Conservation (phyloP, 1,140 invertebrate genomes). For the Tetragnatha versicolor region DNA sequence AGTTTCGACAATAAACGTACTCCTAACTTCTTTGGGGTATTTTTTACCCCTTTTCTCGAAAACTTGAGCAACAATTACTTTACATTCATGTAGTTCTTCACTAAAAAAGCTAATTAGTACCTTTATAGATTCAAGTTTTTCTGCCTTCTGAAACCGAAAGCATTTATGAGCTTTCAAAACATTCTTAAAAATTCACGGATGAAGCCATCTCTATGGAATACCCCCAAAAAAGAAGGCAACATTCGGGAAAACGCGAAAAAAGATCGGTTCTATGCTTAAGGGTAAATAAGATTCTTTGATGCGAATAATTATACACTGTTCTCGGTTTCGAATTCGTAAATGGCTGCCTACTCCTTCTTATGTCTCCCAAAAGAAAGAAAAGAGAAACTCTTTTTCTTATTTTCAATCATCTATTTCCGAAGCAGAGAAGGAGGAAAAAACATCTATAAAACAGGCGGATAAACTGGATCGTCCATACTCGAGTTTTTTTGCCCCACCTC, state of each 20-base stretch:
- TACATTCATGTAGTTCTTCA: no score
- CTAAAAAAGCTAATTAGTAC: not conserved
- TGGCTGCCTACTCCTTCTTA: not conserved
- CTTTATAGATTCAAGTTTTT: not conserved
- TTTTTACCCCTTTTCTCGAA: no score
- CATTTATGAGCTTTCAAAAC: not conserved
- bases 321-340: not conserved
- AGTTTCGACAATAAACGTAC: no score
- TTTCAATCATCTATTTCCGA: no score
- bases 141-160: not conserved
- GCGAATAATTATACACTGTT: slow-evolving; percentile 12
- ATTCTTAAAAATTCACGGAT: not conserved
- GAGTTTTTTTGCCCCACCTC: no score
- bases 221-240: not conserved
- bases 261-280: not conserved
- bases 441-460: not conserved
- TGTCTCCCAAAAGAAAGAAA: no score
- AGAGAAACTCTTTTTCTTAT: no score
- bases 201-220: not conserved
- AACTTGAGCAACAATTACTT: no score
- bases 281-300: slow-evolving; percentile 6
- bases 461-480: no score
- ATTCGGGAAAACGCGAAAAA: not conserved
- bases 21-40: no score
- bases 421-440: not conserved